A percentile compares a stretch with the other conserved stretches of the same genome.
Conservation (phyloP, 2,797 vertebrate genomes). For the Phoxinus dragarum region DNA sequence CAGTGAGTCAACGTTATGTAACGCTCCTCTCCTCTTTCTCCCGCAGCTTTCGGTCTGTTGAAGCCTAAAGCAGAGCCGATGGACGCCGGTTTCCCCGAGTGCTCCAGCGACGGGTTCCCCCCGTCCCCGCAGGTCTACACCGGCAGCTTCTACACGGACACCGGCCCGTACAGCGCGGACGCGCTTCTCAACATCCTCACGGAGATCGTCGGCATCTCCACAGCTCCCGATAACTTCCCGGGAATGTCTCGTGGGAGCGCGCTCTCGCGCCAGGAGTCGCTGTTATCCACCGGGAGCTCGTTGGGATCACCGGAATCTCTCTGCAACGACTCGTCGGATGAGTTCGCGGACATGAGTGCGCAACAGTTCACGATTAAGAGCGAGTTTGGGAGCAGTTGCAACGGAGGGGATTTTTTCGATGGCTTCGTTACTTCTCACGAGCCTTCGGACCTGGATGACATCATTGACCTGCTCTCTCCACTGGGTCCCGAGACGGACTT, state of each 20-base stretch:
- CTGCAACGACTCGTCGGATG: conserved; percentile 65
- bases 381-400: conserved; percentile 78
- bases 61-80: conserved; percentile 74
- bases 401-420: conserved; percentile 73
- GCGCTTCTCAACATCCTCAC: conserved; percentile 94
- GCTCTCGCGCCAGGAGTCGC: conserved; percentile 66
- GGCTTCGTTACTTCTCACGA: conserved; percentile 57
- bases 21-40: conserved; percentile 53
- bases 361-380: conserved; percentile 74
- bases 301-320: conserved; percentile 71
- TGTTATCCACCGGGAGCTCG: conserved; percentile 65
- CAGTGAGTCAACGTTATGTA: conserved; percentile 65
- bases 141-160: conserved; percentile 86
- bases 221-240: conserved; percentile 63
- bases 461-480: conserved; percentile 72
- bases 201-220: conserved; percentile 90
- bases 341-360: conserved; percentile 57
- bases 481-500: conserved; percentile 66
- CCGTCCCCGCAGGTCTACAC: conserved; percentile 83
- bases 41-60: conserved; percentile 67
- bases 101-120: conserved; percentile 76
- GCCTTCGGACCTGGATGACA: conserved; percentile 72
- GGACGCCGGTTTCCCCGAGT: conserved; percentile 71
- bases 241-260: conserved; percentile 19
- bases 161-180: conserved; percentile 84